Conservation (phyloP, 2,797 vertebrate genomes). For the Falco naumanni region DNA sequence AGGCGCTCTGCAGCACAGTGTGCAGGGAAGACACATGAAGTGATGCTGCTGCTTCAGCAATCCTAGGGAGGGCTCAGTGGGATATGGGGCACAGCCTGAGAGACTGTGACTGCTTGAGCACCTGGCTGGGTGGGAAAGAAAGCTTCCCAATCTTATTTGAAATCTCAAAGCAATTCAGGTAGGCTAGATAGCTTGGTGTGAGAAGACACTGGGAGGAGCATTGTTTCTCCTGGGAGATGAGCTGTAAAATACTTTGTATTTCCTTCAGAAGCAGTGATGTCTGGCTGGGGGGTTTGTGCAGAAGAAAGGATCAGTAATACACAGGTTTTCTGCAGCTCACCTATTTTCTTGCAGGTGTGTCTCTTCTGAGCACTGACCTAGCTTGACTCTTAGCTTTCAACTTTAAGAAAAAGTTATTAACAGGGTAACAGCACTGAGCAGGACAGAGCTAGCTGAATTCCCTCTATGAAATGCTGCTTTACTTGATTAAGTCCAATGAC, state of each 20-base stretch:
- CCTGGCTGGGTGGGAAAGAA: not conserved
- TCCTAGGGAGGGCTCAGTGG: rapidly evolving
- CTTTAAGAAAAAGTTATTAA: conserved; percentile 9
- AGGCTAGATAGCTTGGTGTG: not conserved
- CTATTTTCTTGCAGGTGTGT: not conserved
- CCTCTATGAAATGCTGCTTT: conserved; percentile 35
- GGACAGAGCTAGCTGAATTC: conserved; percentile 27
- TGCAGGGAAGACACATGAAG: not conserved
- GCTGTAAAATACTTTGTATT: not conserved
- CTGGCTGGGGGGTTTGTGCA: not conserved
- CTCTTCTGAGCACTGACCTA: not conserved
- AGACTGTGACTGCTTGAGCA: not conserved
- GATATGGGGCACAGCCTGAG: not conserved
- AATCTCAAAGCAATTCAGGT: not conserved
- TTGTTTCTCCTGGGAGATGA: not conserved
- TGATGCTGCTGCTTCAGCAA: not conserved
- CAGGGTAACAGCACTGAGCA: not conserved
- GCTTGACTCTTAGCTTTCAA: conserved; percentile 24
- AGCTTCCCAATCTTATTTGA: not conserved
- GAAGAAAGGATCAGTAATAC: not conserved
- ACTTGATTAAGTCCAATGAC: conserved; percentile 59
- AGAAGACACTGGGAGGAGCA: not conserved
- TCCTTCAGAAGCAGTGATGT: not conserved
- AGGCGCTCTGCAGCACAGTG: not conserved
- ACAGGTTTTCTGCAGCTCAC: not conserved